Conservation (phyloP, 2,888 invertebrate species). For the Opisthograptis luteolata region DNA sequence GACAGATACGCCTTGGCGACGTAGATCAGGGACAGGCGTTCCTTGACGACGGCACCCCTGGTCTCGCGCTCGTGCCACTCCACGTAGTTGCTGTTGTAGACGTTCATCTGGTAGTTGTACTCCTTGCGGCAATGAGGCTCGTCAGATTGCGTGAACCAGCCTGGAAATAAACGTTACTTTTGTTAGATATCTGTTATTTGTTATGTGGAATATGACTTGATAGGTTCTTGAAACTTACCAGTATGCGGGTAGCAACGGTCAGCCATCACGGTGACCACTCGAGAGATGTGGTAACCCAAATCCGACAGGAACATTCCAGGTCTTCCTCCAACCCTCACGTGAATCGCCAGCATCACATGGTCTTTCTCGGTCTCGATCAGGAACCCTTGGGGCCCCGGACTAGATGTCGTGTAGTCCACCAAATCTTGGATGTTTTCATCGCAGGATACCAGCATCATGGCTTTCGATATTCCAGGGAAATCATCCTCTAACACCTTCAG, state of each 20-base stretch:
- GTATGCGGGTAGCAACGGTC: constrained; percentile 96
- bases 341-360: constrained; percentile 92
- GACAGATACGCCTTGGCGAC: constrained; percentile 91
- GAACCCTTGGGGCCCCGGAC: constrained; percentile 84
- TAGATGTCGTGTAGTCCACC: constrained; percentile 85
- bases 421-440: constrained; percentile 91
- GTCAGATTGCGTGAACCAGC: constrained; percentile 93
- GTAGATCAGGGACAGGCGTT: constrained; percentile 90
- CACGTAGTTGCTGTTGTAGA: constrained; percentile 89
- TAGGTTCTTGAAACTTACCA: constrained; percentile 71
- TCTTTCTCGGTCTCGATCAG: constrained; percentile 92
- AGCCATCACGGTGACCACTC: constrained; percentile 94
- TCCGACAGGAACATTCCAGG: constrained; percentile 92
- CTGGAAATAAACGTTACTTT: constrained; percentile 59
- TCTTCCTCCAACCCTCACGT: constrained; percentile 89
- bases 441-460: constrained; percentile 92
- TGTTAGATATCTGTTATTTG: too few relatives aligned
- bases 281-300: constrained; percentile 95
- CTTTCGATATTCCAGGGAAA: constrained; percentile 87
- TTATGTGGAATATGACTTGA: too few relatives aligned
- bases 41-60: constrained; percentile 85
- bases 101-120: constrained; percentile 91
- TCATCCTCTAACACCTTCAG: constrained; percentile 86
- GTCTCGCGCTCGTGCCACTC: constrained; percentile 94
- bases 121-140: constrained; percentile 91